A percentile compares a stretch with the other conserved stretches of the same genome.
These are phyloP conservation scores for Charadrius vociferus DNA, from an alignment of 2,113 vertebrate species.

Conservation along the genomic window DNA sequence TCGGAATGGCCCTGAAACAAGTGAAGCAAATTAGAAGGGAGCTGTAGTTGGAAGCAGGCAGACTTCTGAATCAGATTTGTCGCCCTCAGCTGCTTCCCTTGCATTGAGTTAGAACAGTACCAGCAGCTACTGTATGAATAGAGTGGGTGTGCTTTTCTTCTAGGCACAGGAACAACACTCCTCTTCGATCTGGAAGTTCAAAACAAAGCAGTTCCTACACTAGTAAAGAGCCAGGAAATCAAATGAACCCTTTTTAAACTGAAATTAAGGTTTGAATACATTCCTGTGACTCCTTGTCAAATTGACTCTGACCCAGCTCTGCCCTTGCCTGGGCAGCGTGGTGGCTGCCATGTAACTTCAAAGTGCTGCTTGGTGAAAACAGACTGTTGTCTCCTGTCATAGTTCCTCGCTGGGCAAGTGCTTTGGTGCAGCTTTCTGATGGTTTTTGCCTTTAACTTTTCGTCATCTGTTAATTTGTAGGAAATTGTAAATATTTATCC, in stretches of 20 bases:
- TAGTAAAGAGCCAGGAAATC: background rate
- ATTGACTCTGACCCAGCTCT: background rate
- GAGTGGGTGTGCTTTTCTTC: background rate
- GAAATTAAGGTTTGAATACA: background rate
- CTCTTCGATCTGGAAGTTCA: background rate
- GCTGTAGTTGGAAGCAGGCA: background rate
- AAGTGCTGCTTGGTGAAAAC: background rate
- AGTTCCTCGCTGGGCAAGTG: background rate
- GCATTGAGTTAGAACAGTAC: background rate
- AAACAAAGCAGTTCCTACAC: background rate
- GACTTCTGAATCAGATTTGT: background rate
- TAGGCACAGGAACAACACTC: background rate
- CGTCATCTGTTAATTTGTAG: conserved; percentile 63
- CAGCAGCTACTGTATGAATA: background rate
- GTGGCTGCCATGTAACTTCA: background rate
- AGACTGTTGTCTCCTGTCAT: background rate
- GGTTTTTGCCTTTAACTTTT: background rate
- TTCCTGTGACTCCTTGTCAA: background rate
- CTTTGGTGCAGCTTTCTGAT: background rate
- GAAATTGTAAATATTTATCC: conserved; percentile 99
- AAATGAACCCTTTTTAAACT: background rate
- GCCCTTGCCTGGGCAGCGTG: background rate
- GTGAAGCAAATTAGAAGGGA: background rate
- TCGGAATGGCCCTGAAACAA: background rate
- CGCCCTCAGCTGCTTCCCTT: background rate